Conservation (phyloP, 2,113 vertebrate genomes). For the Stictonetta naevosa region DNA sequence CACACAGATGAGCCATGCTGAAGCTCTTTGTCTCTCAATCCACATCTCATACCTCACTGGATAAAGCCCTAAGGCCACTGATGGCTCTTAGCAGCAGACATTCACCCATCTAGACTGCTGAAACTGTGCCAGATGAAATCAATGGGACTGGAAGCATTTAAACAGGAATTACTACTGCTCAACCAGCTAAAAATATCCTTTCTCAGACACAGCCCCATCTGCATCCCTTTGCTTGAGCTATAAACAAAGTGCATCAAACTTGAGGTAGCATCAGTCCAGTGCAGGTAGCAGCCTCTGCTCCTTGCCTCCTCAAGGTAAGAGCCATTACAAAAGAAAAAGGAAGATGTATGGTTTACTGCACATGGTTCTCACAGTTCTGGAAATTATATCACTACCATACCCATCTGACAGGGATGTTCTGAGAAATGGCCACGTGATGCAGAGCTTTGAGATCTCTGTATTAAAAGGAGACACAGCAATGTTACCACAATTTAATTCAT, state of each 20-base stretch:
- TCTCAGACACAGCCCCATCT: background rate
- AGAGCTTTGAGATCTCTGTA: background rate
- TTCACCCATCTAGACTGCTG: background rate
- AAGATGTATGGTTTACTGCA: background rate
- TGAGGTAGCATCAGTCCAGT: background rate
- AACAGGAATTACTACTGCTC: slow-evolving; percentile 17
- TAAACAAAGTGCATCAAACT: background rate
- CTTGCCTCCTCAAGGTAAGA: background rate
- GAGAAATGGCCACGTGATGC: background rate
- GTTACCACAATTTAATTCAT: slow-evolving; percentile 28
- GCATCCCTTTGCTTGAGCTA: background rate
- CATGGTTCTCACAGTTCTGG: background rate
- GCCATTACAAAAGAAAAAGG: background rate
- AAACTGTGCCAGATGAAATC: slow-evolving; percentile 40
- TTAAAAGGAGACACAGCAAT: background rate
- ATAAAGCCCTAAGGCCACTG: slow-evolving; percentile 29
- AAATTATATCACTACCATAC: background rate
- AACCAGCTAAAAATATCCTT: background rate
- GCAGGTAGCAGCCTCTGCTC: background rate
- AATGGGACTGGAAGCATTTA: background rate
- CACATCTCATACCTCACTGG: slow-evolving; percentile 44
- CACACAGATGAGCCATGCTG: background rate
- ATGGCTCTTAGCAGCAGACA: slow-evolving; percentile 27
- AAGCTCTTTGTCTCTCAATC: slow-evolving; percentile 22
- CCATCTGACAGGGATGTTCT: background rate